Evolutionary conservation across 2,888 invertebrate species (phyloP), one percentile per base, ranked within the genome.

Genomic region (Muschampia plurimacula): DNA sequence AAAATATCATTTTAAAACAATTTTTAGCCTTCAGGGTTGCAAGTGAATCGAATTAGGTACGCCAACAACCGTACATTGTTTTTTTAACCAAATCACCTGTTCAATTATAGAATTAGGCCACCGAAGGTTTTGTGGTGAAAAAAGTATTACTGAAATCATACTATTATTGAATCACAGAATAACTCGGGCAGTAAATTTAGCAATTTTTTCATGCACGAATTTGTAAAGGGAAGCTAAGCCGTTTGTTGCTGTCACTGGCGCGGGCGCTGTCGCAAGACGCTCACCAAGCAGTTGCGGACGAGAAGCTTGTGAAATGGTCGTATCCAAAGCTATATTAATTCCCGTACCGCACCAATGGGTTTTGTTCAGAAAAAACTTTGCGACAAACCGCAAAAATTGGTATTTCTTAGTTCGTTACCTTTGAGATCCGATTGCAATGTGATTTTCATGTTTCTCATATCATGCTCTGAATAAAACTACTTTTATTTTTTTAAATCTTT

Each of bases 261-360:
- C 78, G 74, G 76, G 62, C 74, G 83, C 88, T 91, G 91, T 85
- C 89, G 92, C 88, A 90, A 92, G 88, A 84, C 78, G 66, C 78
- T 77, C 77, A 74, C 73, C 69, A 80, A 83, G 83, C 91, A 93
- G 92, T 93, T 86, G 85, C 86, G 86, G 84, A 82, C 86, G 80
- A 83, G 83, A 87, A 85, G 83, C 93, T 94, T 93, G 92, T 93
- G 93, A 92, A 94, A 94, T 93, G 92, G 92, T 92, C 90, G 93
- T 92, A 88, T 91, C 89, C 81, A 85, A 92, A 86, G 86, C 92
- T 94, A 93, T 94, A 93, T 90, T 91, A 93, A 86, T 89, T 89
- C 85, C 89, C 82, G 85, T 87, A 86, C 86, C 86, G 84, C 87
- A 85, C 85, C 82, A 85, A 87, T 87, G 87, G 85, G 86, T 89